These are phyloP conservation scores for Ceryle rudis DNA, from an alignment of 2,797 vertebrate genomes.

Conservation along the genomic window DNA sequence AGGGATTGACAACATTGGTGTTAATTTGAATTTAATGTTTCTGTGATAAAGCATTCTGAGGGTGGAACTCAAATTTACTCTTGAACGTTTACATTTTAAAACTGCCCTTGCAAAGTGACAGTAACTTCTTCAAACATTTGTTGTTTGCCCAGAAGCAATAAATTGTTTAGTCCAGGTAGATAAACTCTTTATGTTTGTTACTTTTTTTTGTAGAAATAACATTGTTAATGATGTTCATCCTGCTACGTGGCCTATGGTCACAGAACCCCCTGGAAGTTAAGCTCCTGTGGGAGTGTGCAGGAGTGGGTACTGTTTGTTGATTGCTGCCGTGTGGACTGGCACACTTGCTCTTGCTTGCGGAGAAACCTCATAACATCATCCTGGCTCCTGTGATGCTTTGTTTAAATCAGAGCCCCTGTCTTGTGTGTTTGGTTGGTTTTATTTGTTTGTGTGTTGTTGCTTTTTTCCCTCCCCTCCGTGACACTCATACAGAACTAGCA, in stretches of 20 bases:
- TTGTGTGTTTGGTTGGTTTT: not conserved
- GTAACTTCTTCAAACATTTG: not conserved
- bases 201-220: not conserved
- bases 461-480: not conserved
- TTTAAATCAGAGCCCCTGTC: not conserved
- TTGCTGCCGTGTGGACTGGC: not conserved
- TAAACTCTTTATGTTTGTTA: not conserved
- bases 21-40: not conserved
- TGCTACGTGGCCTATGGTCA: not conserved
- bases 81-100: not conserved
- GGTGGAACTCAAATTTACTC: not conserved
- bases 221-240: not conserved
- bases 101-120: not conserved
- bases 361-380: not conserved
- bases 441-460: no score
- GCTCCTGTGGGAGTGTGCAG: not conserved
- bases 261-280: not conserved
- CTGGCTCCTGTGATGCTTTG: not conserved
- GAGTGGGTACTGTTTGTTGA: not conserved
- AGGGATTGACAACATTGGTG: not conserved
- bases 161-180: not conserved
- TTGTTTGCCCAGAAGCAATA: constrained; percentile 12
- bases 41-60: not conserved
- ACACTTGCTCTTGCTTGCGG: not conserved
- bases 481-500: not conserved